phyloP scores from a whole-genome alignment of 2,113 vertebrate species.

The Sterna hirundo region DNA sequence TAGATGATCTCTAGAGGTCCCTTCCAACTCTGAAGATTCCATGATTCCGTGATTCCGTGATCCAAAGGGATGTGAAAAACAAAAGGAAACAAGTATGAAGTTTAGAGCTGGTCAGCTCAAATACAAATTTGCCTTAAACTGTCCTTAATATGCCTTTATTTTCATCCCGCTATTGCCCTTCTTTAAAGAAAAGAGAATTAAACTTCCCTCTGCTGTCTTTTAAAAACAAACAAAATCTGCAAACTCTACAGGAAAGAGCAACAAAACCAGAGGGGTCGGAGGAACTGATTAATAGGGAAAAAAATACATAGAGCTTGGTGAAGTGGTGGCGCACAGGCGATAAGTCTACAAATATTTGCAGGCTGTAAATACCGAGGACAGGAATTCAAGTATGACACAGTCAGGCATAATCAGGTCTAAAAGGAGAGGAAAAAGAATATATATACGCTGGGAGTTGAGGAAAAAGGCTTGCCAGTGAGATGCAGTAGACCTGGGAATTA shows the following conservation, averaged over 20 bases:
- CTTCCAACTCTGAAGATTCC: no score
- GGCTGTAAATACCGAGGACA: background rate
- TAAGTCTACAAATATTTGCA: slow-evolving; percentile 39
- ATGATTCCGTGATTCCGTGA: no score
- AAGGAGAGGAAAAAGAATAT: background rate
- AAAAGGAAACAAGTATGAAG: background rate
- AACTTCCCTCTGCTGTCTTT: background rate
- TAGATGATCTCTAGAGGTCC: no score
- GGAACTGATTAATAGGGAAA: background rate
- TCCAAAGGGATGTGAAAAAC: background rate
- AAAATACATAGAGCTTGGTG: background rate
- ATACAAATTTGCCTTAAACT: background rate
- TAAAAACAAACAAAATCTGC: background rate
- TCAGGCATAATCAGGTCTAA: background rate
- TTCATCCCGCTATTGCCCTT: background rate
- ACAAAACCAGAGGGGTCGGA: background rate
- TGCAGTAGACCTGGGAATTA: background rate
- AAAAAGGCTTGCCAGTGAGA: background rate
- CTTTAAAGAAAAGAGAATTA: background rate
- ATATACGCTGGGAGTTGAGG: background rate
- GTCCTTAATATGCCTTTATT: background rate
- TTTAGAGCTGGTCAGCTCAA: background rate
- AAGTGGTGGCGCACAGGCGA: background rate
- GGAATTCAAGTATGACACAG: background rate
- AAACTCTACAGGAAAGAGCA: background rate